phyloP scores from a whole-genome alignment of 2,113 vertebrate species.

The Zingel zingel region DNA sequence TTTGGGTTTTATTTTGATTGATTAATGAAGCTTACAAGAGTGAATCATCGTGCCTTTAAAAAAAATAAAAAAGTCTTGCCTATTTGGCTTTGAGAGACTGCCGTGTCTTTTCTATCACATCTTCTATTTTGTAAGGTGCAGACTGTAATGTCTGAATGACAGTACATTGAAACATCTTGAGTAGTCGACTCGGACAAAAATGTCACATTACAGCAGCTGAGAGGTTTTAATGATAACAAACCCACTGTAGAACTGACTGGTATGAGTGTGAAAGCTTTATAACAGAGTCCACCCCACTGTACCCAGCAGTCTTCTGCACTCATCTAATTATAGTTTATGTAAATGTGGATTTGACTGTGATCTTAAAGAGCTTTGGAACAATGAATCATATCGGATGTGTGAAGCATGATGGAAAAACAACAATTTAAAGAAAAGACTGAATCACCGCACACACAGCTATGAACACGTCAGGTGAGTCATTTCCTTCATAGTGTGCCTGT shows the following conservation, averaged over 20 bases:
- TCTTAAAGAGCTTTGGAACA: slow-evolving; percentile 35
- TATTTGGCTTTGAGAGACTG: neutral
- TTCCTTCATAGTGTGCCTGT: slow-evolving; percentile 36
- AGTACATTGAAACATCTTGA: neutral
- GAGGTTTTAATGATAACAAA: slow-evolving; percentile 7
- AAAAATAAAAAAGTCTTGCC: neutral
- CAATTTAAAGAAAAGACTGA: slow-evolving; percentile 40
- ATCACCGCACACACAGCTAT: slow-evolving; percentile 30
- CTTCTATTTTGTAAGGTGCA: neutral
- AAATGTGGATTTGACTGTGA: slow-evolving; percentile 36
- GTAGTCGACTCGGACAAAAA: neutral
- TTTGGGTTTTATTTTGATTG: neutral
- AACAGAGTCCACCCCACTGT: slow-evolving; percentile 41
- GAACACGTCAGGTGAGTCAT: slow-evolving; percentile 66
- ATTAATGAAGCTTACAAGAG: too few species aligned
- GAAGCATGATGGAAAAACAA: slow-evolving; percentile 19
- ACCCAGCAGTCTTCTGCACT: slow-evolving; percentile 22
- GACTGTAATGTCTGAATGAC: neutral
- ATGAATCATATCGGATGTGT: slow-evolving; percentile 39
- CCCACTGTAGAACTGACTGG: neutral
- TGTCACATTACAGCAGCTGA: neutral
- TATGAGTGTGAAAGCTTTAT: slow-evolving; percentile 29
- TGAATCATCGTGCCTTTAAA: neutral
- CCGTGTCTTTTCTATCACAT: neutral
- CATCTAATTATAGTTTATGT: slow-evolving; percentile 60